These are phyloP conservation scores for Meteorus sp. DNA, from an alignment of 1,140 invertebrate species.

Conservation along the genomic window DNA sequence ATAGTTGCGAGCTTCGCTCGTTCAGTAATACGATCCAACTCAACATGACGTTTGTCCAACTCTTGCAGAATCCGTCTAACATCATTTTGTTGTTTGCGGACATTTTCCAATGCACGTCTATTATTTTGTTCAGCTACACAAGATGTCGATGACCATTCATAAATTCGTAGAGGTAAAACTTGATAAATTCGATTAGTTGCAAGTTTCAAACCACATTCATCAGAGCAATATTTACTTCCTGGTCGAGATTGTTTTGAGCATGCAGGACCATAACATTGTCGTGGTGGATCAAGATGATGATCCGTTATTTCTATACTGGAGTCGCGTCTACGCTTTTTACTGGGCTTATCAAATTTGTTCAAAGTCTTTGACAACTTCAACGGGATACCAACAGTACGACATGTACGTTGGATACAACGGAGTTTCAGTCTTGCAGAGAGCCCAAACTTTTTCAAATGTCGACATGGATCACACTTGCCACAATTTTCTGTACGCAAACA, in stretches of 20 bases:
- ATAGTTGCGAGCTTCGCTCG: constrained; percentile 71
- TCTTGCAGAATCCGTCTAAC: constrained; percentile 76
- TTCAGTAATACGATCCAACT: constrained; percentile 82
- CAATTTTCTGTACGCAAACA: constrained; percentile 82
- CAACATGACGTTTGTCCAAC: constrained; percentile 74
- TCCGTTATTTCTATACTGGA: constrained; percentile 62
- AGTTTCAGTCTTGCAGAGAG: constrained; percentile 71
- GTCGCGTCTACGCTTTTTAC: constrained; percentile 55
- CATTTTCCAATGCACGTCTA: constrained; percentile 77
- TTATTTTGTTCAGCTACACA: constrained; percentile 88
- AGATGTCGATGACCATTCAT: constrained; percentile 91
- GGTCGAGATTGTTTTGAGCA: constrained; percentile 77
- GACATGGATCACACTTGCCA: constrained; percentile 83
- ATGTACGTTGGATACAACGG: constrained; percentile 66
- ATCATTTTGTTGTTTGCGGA: constrained; percentile 76
- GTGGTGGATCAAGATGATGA: constrained; percentile 57
- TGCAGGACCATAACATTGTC: constrained; percentile 90
- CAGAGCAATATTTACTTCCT: constrained; percentile 94
- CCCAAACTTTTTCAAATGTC: constrained; percentile 77
- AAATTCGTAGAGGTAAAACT: constrained; percentile 86
- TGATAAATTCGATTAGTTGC: constrained; percentile 86
- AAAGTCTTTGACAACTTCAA: constrained; percentile 52
- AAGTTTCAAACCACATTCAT: constrained; percentile 89
- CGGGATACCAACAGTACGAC: constrained; percentile 49
- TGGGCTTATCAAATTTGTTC: constrained; percentile 47